Evolutionary conservation across 2,797 vertebrate genomes (phyloP).

Genomic region (Ptychobarbus kaznakovi): DNA sequence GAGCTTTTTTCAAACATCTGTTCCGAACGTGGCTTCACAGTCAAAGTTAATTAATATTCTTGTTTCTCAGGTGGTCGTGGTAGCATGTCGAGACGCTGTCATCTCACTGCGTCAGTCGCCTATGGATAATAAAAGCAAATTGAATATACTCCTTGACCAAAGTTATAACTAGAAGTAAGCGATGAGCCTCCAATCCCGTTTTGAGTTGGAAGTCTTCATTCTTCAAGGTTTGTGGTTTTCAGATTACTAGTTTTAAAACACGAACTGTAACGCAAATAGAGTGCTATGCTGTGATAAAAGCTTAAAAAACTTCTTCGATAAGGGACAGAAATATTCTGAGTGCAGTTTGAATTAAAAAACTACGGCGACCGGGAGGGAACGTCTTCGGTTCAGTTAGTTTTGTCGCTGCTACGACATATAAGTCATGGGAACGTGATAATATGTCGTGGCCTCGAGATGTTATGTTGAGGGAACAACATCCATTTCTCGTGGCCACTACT

Average conservation of each 20-base stretch:
- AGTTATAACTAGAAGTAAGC: constrained; percentile 6
- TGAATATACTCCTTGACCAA: constrained; percentile 38
- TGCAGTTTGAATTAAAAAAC: background rate
- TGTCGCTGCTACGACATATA: too few species aligned
- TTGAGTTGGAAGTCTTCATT: constrained; percentile 9
- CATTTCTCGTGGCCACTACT: too few species aligned
- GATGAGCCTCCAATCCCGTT: background rate
- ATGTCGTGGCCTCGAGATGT: too few species aligned
- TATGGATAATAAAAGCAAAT: constrained; percentile 49
- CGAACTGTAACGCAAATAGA: background rate
- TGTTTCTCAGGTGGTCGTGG: constrained; percentile 58
- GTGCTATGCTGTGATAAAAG: background rate
- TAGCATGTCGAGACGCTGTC: constrained; percentile 50
- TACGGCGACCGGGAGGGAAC: too few species aligned
- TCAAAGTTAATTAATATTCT: constrained; percentile 62
- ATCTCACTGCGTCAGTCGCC: constrained; percentile 43
- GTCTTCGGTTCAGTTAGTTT: too few species aligned
- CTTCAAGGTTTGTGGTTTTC: constrained; percentile 26
- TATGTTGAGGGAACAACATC: too few species aligned
- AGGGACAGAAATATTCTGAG: background rate
- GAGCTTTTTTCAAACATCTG: constrained; percentile 60
- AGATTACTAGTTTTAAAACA: constrained; percentile 21
- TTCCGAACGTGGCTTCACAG: constrained; percentile 45
- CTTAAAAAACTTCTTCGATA: background rate
- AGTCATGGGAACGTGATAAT: too few species aligned